These are phyloP conservation scores for Tachysurus vachellii DNA, from an alignment of 2,113 vertebrate genomes.

Conservation along the genomic window DNA sequence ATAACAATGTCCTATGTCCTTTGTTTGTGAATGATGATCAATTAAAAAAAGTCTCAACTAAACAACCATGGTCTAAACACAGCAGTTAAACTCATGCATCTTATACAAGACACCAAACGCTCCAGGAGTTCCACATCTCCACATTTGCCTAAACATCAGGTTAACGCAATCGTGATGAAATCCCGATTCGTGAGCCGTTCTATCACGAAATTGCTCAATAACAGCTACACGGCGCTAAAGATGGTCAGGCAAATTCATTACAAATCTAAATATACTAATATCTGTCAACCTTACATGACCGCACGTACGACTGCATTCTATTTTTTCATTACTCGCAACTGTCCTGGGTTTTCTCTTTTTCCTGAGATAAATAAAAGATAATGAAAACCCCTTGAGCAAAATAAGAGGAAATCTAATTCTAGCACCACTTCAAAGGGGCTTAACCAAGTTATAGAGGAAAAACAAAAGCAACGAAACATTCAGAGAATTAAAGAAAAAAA, in stretches of 20 bases:
- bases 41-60: neutral
- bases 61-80: neutral
- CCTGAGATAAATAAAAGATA: conserved; percentile 67
- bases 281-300: conserved; percentile 59
- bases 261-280: conserved; percentile 55
- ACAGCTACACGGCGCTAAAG: neutral
- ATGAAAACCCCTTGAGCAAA: conserved; percentile 62
- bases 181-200: neutral
- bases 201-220: neutral
- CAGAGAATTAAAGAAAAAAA: conserved; percentile 44
- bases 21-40: too few relatives aligned
- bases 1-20: too few relatives aligned
- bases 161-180: neutral
- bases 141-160: neutral
- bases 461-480: conserved; percentile 28
- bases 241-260: conserved; percentile 22
- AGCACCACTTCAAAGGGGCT: conserved; percentile 58
- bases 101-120: neutral
- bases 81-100: neutral
- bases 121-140: neutral
- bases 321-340: conserved; percentile 49
- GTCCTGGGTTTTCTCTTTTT: conserved; percentile 41
- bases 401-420: conserved; percentile 59
- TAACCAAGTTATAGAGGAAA: conserved; percentile 48
- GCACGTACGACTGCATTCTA: conserved; percentile 54